Evolutionary conservation across 1,140 invertebrate species (phyloP).

Genomic region (Dendrolimus kikuchii): DNA sequence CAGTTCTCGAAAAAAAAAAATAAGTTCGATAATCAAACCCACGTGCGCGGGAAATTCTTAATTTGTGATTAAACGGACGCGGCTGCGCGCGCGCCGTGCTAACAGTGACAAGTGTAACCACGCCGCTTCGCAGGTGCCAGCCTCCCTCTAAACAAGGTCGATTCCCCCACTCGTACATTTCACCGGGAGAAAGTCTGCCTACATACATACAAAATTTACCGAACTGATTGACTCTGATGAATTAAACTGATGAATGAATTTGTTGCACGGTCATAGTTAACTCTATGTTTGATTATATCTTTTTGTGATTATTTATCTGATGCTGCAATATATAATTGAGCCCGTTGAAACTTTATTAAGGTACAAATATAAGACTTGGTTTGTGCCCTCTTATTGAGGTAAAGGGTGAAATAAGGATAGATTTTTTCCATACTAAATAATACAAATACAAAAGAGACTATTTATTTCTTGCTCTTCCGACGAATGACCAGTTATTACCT

Average conservation of each 20-base stretch:
- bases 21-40: conserved; percentile 28
- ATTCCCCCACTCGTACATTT: conserved; percentile 54
- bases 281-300: conserved; percentile 1
- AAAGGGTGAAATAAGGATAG: no score
- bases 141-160: conserved; percentile 67
- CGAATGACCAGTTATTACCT: no score
- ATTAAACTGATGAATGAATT: conserved; percentile 61
- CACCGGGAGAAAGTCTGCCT: conserved; percentile 69
- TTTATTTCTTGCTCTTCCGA: no score
- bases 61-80: conserved; percentile 26
- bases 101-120: conserved; percentile 50
- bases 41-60: conserved; percentile 33
- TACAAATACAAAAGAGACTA: no score
- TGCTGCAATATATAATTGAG: no score
- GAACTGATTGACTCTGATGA: conserved; percentile 58
- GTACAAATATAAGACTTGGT: no score
- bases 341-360: no score
- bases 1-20: conserved; percentile 53
- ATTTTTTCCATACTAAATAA: no score
- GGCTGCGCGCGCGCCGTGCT: conserved; percentile 54
- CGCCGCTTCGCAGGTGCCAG: conserved; percentile 56
- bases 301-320: no score
- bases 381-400: no score
- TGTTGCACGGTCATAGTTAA: conserved; percentile 29
- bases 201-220: conserved; percentile 70